phyloP scores from a whole-genome alignment of 2,888 invertebrate genomes.

The Mechanitis messenoides region DNA sequence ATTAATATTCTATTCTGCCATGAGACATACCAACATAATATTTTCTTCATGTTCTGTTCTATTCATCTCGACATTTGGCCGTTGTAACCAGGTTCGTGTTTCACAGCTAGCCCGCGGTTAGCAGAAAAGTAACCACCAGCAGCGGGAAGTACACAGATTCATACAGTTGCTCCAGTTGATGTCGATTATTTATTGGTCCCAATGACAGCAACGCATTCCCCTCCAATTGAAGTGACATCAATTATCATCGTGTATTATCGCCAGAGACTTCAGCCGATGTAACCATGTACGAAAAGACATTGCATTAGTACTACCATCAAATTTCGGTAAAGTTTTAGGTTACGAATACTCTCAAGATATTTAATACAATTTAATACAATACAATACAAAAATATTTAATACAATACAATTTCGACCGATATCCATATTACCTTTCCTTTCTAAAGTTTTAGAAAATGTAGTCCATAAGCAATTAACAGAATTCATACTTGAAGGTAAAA shows the following conservation, averaged over 20 bases:
- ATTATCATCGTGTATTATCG: conserved; percentile 17
- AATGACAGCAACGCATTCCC: conserved; percentile 17
- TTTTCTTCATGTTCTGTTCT: too few species aligned
- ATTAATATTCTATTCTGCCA: too few species aligned
- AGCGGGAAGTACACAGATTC: not conserved
- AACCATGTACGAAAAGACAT: conserved; percentile 15
- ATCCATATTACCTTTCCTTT: too few species aligned
- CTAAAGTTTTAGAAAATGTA: too few species aligned
- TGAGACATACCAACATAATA: too few species aligned
- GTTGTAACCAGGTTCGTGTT: conserved; percentile 12
- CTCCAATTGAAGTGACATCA: conserved; percentile 13
- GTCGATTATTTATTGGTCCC: conserved; percentile 15
- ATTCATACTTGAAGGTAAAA: too few species aligned
- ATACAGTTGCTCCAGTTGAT: conserved; percentile 19
- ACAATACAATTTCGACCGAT: too few species aligned
- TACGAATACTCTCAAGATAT: not conserved
- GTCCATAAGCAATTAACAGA: too few species aligned
- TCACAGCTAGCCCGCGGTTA: conserved; percentile 7
- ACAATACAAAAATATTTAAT: too few species aligned
- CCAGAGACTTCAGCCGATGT: conserved; percentile 19
- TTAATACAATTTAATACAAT: too few species aligned
- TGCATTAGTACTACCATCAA: conserved; percentile 13
- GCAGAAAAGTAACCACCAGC: conserved; percentile 12
- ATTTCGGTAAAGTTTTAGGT: conserved; percentile 14
- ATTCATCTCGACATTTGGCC: conserved; percentile 10